These are phyloP conservation scores for Gephyroberyx darwinii DNA, from an alignment of 2,797 vertebrate species.

Conservation along the genomic window DNA sequence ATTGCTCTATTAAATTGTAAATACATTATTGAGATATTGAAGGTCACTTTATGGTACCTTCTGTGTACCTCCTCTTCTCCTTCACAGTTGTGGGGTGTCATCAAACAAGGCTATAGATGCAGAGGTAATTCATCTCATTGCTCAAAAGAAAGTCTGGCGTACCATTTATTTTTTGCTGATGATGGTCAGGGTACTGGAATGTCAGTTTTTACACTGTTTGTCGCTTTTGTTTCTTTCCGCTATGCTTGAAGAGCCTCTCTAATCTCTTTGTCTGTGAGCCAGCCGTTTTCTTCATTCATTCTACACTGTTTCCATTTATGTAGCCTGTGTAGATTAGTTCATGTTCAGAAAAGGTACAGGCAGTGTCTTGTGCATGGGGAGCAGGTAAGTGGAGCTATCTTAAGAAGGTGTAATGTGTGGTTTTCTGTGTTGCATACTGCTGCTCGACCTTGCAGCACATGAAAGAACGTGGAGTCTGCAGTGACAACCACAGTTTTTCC, in stretches of 20 bases:
- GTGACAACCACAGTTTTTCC: constrained; percentile 60
- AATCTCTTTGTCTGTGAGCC: too few species aligned
- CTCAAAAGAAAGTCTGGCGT: background rate
- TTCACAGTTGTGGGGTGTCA: constrained; percentile 92
- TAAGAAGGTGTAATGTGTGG: constrained; percentile 53
- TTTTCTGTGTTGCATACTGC: constrained; percentile 64
- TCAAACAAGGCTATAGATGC: constrained; percentile 96
- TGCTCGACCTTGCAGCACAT: constrained; percentile 63
- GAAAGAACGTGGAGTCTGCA: constrained; percentile 55
- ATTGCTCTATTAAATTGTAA: background rate
- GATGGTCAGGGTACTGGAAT: too few species aligned
- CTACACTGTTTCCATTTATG: background rate
- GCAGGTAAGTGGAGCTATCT: constrained; percentile 55
- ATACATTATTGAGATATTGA: background rate
- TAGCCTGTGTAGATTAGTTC: background rate
- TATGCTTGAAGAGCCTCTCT: too few species aligned
- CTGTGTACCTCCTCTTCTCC: constrained; percentile 25
- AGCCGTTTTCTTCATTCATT: too few species aligned
- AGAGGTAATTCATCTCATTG: constrained; percentile 84
- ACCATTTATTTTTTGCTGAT: background rate
- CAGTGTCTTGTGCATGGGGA: constrained; percentile 33
- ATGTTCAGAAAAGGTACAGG: constrained; percentile 1
- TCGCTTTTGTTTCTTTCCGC: too few species aligned
- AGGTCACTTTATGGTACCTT: background rate
- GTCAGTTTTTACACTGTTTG: too few species aligned